Percentiles rank a stretch among this genome's conserved stretches.
phyloP scores from a whole-genome alignment of 2,888 invertebrate genomes.

The Cabera pusaria region DNA sequence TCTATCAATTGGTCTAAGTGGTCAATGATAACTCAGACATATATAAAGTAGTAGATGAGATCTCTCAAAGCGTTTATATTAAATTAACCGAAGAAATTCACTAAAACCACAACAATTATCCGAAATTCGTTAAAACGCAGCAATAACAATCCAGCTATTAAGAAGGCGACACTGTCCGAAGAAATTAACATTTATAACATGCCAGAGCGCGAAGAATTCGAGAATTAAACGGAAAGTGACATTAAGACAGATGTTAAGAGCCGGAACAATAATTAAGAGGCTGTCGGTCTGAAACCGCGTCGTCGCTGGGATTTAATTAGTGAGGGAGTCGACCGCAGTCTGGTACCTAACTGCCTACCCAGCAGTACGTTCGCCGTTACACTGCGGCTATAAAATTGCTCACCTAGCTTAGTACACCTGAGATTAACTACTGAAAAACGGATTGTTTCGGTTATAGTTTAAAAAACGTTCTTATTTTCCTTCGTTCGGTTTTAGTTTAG shows the following conservation, averaged over 20 bases:
- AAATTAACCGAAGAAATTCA: no score
- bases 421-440: conserved; percentile 6
- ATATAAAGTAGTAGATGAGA: no score
- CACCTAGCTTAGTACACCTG: conserved; percentile 13
- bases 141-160: conserved; percentile 14
- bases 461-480: no score
- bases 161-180: conserved; percentile 43
- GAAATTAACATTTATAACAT: conserved; percentile 57
- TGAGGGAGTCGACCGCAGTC: conserved; percentile 63
- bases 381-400: conserved; percentile 26
- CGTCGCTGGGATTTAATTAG: conserved; percentile 80
- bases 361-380: conserved; percentile 35
- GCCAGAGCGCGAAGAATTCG: conserved; percentile 59
- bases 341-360: conserved; percentile 35
- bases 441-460: no score
- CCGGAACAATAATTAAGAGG: conserved; percentile 81
- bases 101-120: no score
- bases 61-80: no score
- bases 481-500: no score
- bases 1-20: no score
- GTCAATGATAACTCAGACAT: no score
- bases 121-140: conserved; percentile 4
- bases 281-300: conserved; percentile 77
- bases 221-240: conserved; percentile 75
- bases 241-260: conserved; percentile 81